Evolutionary conservation across 2,888 invertebrate genomes (phyloP).

Genomic region (Lamellibrachia satsuma): DNA sequence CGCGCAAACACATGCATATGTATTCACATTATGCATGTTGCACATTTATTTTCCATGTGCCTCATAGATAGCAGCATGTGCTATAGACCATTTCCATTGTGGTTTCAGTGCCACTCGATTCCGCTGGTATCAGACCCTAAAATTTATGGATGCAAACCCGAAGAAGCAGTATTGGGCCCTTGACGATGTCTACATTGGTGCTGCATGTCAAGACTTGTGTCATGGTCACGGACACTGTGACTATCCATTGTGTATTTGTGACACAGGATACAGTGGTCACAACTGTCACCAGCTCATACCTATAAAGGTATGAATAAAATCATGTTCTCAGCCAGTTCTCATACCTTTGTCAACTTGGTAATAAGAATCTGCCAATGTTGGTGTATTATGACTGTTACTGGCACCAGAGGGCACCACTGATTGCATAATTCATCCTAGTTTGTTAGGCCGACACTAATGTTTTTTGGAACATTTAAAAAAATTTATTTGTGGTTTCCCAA

Average conservation of each 20-base stretch:
- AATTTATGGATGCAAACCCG: conserved; percentile 14
- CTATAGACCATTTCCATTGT: background rate
- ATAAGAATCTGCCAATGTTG: background rate
- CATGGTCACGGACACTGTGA: conserved; percentile 64
- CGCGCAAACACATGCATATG: too few species aligned
- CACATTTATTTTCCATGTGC: too few species aligned
- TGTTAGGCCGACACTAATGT: too few species aligned
- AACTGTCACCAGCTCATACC: conserved; percentile 42
- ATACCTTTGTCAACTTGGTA: background rate
- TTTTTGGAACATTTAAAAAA: too few species aligned
- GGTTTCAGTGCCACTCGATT: conserved; percentile 59
- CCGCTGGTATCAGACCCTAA: conserved; percentile 58
- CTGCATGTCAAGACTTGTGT: conserved; percentile 60
- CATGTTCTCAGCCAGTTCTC: background rate
- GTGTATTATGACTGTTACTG: conserved; percentile 14
- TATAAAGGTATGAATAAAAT: background rate
- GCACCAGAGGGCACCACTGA: background rate
- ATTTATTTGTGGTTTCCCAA: too few species aligned
- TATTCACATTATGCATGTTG: too few species aligned
- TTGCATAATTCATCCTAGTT: background rate
- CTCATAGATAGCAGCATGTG: background rate
- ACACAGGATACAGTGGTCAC: conserved; percentile 51
- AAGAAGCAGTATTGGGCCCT: conserved; percentile 57
- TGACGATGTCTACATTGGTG: conserved; percentile 64
- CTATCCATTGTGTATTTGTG: conserved; percentile 50